These are phyloP conservation scores for Brachirus orientalis DNA, from an alignment of 2,113 vertebrate species.

Conservation along the genomic window DNA sequence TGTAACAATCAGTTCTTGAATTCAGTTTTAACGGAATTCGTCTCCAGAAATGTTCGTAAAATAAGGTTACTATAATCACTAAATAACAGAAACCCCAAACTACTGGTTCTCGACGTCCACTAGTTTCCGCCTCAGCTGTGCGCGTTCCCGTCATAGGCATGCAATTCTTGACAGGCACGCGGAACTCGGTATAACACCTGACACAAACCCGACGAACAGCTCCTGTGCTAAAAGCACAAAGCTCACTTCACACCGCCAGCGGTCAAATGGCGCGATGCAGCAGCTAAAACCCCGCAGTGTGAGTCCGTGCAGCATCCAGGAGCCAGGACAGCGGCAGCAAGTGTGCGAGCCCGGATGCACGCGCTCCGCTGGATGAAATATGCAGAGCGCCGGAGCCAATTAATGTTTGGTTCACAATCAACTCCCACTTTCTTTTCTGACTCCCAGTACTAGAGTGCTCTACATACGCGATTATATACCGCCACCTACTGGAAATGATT, in stretches of 20 bases:
- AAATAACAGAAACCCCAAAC: no score
- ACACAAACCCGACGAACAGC: constrained; percentile 1
- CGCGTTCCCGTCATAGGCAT: no score
- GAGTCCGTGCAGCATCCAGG: constrained; percentile 43
- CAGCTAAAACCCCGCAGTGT: constrained; percentile 27
- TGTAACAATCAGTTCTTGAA: no score
- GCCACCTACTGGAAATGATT: constrained; percentile 48
- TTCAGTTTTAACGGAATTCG: no score
- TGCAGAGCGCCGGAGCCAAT: constrained; percentile 46
- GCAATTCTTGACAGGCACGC: no score
- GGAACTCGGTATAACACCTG: no score
- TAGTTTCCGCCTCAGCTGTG: no score
- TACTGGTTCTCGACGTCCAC: no score
- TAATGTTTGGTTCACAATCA: constrained; percentile 53
- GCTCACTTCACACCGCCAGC: background rate
- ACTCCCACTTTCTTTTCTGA: constrained; percentile 68
- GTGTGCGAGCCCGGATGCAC: constrained; percentile 58
- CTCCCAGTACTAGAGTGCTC: background rate
- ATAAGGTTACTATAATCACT: no score
- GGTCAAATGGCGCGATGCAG: constrained; percentile 31
- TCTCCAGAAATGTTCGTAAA: no score
- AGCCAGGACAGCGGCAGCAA: constrained; percentile 49
- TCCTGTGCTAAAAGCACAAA: background rate
- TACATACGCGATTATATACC: background rate
- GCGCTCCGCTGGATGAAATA: constrained; percentile 74